phyloP scores from a whole-genome alignment of 2,113 vertebrate genomes.

The Notothenia coriiceps region DNA sequence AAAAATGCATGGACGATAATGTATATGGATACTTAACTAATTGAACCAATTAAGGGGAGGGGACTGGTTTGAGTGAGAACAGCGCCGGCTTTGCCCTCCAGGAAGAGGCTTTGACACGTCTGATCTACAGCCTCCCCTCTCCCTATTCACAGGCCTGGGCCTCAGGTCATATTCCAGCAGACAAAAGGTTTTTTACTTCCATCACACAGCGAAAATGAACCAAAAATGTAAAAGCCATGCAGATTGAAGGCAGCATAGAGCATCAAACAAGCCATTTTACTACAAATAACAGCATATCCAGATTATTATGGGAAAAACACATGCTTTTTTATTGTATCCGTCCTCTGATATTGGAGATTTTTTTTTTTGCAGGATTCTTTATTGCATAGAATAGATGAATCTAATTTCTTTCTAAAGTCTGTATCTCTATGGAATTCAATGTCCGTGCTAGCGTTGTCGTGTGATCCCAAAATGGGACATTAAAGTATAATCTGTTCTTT shows the following conservation, averaged over 20 bases:
- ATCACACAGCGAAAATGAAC: constrained; percentile 67
- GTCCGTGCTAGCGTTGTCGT: not conserved
- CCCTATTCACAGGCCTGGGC: constrained; percentile 70
- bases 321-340: not conserved
- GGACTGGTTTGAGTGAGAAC: constrained; percentile 74
- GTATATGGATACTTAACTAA: constrained; percentile 85
- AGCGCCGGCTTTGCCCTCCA: constrained; percentile 66
- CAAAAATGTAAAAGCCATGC: constrained; percentile 52
- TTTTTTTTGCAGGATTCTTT: not conserved
- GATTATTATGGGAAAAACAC: constrained; percentile 5
- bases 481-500: not conserved
- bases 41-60: constrained; percentile 83
- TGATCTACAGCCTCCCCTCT: constrained; percentile 81
- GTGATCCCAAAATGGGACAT: not conserved
- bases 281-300: not conserved
- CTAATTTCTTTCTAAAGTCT: not conserved
- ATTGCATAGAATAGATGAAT: not conserved
- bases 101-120: constrained; percentile 76
- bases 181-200: constrained; percentile 81
- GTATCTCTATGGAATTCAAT: not conserved
- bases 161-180: constrained; percentile 80
- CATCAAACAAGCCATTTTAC: not conserved
- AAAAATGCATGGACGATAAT: constrained; percentile 84
- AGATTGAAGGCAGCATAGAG: constrained; percentile 37
- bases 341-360: not conserved